Percentiles rank a stretch among this genome's conserved stretches.
Conservation (phyloP, 2,888 invertebrate species). For the Eudasyphora cyanicolor region DNA sequence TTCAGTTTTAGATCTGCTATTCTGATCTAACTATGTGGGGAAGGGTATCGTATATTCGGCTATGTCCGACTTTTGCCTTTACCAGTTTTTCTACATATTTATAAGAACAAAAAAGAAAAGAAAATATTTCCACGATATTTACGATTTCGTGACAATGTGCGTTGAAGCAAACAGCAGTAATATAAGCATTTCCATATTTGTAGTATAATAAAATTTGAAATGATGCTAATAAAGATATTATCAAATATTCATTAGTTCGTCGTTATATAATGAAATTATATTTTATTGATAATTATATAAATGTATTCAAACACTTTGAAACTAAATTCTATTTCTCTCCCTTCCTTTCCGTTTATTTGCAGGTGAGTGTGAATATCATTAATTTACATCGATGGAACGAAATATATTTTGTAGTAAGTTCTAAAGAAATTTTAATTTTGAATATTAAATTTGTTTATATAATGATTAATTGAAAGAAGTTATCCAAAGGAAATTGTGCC, state of each 20-base stretch:
- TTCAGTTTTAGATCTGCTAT: too few relatives aligned
- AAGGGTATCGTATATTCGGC: too few relatives aligned
- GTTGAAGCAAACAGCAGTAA: not conserved
- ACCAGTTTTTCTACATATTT: too few relatives aligned
- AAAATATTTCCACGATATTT: not conserved
- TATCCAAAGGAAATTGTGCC: not conserved
- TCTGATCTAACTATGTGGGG: too few relatives aligned
- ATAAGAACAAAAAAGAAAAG: not conserved
- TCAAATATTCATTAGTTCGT: constrained; percentile 11
- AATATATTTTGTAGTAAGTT: not conserved
- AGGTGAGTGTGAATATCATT: constrained; percentile 4
- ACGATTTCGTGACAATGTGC: not conserved
- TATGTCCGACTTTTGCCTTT: too few relatives aligned
- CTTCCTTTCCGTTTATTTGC: not conserved
- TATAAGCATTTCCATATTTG: not conserved
- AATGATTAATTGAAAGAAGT: not conserved
- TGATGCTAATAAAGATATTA: not conserved
- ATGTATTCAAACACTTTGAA: not conserved
- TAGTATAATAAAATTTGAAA: not conserved
- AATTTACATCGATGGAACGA: not conserved
- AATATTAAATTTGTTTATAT: not conserved
- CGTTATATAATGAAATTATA: not conserved
- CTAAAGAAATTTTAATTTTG: not conserved
- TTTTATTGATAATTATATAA: not conserved
- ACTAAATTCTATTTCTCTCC: not conserved